Conservation (phyloP, 2,113 vertebrate genomes). For the Acrocephalus arundinaceus region DNA sequence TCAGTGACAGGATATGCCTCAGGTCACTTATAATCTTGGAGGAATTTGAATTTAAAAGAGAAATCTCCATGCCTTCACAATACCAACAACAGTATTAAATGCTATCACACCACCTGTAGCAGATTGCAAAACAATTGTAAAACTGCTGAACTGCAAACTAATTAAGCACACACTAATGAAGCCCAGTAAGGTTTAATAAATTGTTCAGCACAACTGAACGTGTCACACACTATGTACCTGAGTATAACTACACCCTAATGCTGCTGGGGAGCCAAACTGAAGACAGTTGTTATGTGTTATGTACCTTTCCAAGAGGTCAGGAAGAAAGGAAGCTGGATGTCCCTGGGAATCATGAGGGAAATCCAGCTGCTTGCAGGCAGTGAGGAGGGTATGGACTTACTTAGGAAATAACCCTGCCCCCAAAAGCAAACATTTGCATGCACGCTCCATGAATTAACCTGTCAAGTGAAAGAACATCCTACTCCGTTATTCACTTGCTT, state of each 20-base stretch:
- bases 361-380: background rate
- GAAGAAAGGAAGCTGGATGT: background rate
- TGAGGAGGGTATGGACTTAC: background rate
- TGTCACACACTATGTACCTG: background rate
- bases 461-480: background rate
- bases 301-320: background rate
- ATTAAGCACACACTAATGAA: background rate
- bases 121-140: background rate
- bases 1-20: background rate
- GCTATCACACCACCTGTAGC: background rate
- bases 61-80: background rate
- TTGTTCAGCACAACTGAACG: background rate
- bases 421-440: background rate
- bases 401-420: background rate
- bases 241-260: background rate
- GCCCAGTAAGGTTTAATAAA: background rate
- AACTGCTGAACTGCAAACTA: background rate
- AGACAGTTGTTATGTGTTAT: background rate
- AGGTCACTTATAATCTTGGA: background rate
- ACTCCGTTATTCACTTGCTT: background rate
- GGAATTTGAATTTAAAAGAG: background rate
- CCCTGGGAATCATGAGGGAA: background rate
- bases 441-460: background rate
- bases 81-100: background rate
- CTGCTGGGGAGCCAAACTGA: background rate